Evolutionary conservation across 2,113 vertebrate genomes (phyloP).

Genomic region (Scortum barcoo): DNA sequence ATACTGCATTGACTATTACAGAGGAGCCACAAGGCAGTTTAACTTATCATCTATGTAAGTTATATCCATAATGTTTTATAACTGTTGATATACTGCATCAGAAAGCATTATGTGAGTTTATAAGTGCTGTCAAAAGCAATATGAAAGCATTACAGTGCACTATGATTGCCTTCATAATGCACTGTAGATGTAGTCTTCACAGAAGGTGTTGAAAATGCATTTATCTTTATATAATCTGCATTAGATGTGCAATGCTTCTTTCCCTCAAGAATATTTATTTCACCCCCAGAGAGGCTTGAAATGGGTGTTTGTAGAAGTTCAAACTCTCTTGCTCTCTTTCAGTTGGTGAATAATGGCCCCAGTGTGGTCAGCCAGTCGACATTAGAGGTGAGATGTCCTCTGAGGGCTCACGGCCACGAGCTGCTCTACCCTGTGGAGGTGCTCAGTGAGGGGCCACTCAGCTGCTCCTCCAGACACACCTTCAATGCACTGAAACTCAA

Average conservation of each 20-base stretch:
- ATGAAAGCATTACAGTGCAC: too few relatives aligned
- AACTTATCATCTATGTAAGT: too few relatives aligned
- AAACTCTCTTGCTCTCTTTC: conserved; percentile 4
- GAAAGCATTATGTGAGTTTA: too few relatives aligned
- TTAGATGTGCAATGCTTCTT: not conserved
- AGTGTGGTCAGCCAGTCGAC: conserved; percentile 84
- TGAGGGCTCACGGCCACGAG: conserved; percentile 72
- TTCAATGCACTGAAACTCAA: conserved; percentile 83
- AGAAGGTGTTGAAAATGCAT: not conserved
- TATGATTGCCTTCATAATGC: too few relatives aligned
- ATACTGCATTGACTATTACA: too few relatives aligned
- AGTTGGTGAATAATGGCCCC: conserved; percentile 88
- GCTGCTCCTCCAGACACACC: conserved; percentile 83
- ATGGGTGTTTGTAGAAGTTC: not conserved
- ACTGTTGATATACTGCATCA: too few relatives aligned
- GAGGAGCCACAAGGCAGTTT: too few relatives aligned
- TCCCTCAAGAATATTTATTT: too few relatives aligned
- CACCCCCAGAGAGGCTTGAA: too few relatives aligned
- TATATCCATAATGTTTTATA: too few relatives aligned
- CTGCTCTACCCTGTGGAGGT: conserved; percentile 86
- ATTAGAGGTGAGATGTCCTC: conserved; percentile 85
- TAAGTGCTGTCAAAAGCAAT: too few relatives aligned
- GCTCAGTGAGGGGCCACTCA: conserved; percentile 76
- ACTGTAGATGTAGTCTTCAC: too few relatives aligned
- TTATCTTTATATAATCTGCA: not conserved